phyloP scores from a whole-genome alignment of 2,888 invertebrate species.

The Ophraella communa region DNA sequence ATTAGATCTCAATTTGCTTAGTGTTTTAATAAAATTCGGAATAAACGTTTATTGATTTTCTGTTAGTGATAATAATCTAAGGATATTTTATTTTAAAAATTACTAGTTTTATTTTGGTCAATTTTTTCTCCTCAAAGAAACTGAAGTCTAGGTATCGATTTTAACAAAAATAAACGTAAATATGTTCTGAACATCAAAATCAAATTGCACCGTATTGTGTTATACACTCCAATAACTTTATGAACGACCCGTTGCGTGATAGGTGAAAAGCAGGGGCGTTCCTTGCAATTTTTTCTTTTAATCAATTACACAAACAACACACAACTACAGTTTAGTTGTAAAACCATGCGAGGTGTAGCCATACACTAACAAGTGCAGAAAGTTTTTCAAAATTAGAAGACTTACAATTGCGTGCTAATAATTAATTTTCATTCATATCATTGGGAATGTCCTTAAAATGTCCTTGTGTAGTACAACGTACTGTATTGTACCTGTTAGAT shows the following conservation, averaged over 20 bases:
- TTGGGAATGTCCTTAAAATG: slow-evolving; percentile 6
- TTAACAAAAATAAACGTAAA: no score
- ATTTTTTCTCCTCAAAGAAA: no score
- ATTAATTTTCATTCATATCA: background rate
- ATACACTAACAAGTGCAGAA: background rate
- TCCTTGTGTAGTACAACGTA: background rate
- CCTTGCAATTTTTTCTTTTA: slow-evolving; percentile 12
- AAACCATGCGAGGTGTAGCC: slow-evolving; percentile 5
- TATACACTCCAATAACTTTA: slow-evolving; percentile 11
- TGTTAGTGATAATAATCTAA: no score
- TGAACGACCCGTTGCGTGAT: slow-evolving; percentile 20
- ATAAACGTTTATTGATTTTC: no score
- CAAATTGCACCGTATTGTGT: background rate
- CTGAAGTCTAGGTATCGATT: no score
- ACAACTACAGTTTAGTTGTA: slow-evolving; percentile 18
- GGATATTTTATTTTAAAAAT: no score
- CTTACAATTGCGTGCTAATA: slow-evolving; percentile 10
- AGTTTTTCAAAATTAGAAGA: slow-evolving; percentile 6
- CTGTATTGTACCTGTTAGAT: no score
- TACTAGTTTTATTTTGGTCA: no score
- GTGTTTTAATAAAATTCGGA: no score
- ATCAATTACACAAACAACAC: slow-evolving; percentile 14
- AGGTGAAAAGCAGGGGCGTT: slow-evolving; percentile 23
- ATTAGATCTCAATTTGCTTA: no score
- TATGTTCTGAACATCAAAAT: no score